Percentiles rank a stretch among this genome's conserved stretches.
These are phyloP conservation scores for Meteorus colon DNA, from an alignment of 2,888 invertebrate species.

Conservation along the genomic window DNA sequence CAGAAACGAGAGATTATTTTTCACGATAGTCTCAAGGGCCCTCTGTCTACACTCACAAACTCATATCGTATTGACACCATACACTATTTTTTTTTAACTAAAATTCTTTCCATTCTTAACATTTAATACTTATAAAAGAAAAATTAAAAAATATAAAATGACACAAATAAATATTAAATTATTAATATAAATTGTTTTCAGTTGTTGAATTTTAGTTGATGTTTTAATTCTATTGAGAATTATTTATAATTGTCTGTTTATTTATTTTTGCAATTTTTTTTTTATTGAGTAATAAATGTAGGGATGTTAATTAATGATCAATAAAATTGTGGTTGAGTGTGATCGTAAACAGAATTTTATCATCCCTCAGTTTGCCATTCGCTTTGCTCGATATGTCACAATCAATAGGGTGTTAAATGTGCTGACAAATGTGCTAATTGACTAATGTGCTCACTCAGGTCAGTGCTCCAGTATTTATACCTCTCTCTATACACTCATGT, in stretches of 20 bases:
- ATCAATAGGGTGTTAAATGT: constrained; percentile 31
- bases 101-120: neutral
- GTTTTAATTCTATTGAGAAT: neutral
- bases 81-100: neutral
- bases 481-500: constrained; percentile 29
- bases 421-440: constrained; percentile 34
- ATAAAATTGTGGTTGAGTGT: constrained; percentile 13
- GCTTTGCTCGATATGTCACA: constrained; percentile 24
- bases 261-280: neutral
- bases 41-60: neutral
- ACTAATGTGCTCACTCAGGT: constrained; percentile 35
- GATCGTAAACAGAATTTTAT: neutral
- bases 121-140: neutral
- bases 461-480: constrained; percentile 39
- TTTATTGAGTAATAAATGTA: neutral
- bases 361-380: neutral
- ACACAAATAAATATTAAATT: neutral
- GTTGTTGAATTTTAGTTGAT: neutral
- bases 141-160: neutral
- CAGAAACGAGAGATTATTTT: constrained; percentile 17
- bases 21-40: neutral
- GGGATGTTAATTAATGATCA: constrained; percentile 5
- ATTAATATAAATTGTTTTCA: neutral
- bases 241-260: neutral
- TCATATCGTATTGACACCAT: neutral